A percentile compares a stretch with the other conserved stretches of the same genome.
phyloP scores from a whole-genome alignment of 2,113 vertebrate genomes.

The Ochotona princeps region DNA sequence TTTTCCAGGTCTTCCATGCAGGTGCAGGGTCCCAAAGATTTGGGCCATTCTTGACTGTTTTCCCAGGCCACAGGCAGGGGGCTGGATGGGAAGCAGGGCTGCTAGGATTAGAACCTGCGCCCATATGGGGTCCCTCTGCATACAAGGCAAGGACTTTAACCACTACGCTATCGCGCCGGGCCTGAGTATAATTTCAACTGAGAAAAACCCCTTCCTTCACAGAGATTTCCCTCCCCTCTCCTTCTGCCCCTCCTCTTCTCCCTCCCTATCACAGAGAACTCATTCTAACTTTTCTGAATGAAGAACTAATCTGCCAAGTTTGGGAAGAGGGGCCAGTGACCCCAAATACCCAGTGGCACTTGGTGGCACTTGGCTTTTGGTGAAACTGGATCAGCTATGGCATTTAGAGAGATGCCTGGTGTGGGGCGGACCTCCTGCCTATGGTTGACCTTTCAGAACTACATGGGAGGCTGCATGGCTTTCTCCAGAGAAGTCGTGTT shows the following conservation, averaged over 20 bases:
- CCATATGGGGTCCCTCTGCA: too few relatives aligned
- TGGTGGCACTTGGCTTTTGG: conserved; percentile 1
- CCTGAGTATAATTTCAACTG: not conserved
- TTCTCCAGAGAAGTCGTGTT: conserved; percentile 25
- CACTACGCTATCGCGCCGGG: too few relatives aligned
- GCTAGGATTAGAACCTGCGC: too few relatives aligned
- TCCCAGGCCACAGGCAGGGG: too few relatives aligned
- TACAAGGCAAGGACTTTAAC: too few relatives aligned
- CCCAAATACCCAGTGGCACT: conserved; percentile 41
- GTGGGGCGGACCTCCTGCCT: conserved; percentile 59
- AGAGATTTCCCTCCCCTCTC: not conserved
- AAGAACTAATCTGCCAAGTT: not conserved
- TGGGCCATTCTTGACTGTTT: too few relatives aligned
- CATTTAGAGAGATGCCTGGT: conserved; percentile 66
- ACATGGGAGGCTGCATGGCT: not conserved
- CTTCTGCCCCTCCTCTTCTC: not conserved
- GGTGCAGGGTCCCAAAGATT: too few relatives aligned
- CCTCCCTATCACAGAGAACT: conserved; percentile 21
- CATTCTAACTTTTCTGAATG: conserved; percentile 16
- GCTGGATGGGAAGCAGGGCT: too few relatives aligned
- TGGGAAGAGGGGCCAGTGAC: conserved; percentile 39
- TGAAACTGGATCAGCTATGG: conserved; percentile 20
- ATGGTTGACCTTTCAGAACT: conserved; percentile 32
- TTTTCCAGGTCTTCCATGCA: too few relatives aligned
- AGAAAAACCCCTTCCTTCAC: not conserved